Conservation (phyloP, 2,888 invertebrate genomes). For the Oxystoma pomonae region DNA sequence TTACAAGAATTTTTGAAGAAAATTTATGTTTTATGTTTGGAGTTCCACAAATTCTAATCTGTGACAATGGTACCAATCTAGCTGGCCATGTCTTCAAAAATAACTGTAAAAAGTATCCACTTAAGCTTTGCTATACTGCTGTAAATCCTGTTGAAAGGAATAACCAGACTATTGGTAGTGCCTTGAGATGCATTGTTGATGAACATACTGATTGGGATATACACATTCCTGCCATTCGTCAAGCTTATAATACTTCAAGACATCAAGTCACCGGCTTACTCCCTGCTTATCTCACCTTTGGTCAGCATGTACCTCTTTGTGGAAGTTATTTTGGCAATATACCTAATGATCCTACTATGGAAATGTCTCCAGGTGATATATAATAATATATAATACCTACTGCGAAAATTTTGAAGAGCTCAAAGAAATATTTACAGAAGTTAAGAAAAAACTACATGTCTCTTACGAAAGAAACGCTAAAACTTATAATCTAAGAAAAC, state of each 20-base stretch:
- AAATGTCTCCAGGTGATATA: not conserved
- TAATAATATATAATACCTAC: not conserved
- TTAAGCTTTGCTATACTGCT: not conserved
- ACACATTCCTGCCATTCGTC: conserved; percentile 9
- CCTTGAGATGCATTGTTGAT: conserved; percentile 11
- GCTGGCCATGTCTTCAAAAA: conserved; percentile 5
- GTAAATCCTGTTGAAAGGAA: conserved; percentile 13
- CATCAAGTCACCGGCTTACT: conserved; percentile 10
- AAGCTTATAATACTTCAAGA: conserved; percentile 8
- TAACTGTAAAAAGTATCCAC: not conserved
- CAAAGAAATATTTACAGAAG: not conserved
- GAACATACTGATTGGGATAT: conserved; percentile 20
- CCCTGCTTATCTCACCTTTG: conserved; percentile 2
- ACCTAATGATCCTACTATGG: not conserved
- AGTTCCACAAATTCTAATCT: conserved; percentile 26
- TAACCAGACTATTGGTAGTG: conserved; percentile 9
- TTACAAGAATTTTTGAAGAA: conserved; percentile 11
- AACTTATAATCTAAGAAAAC: conserved; percentile 3
- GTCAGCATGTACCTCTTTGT: not conserved
- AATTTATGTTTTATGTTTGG: conserved; percentile 23
- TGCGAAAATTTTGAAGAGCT: not conserved
- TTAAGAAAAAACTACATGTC: not conserved
- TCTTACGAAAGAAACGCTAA: not conserved
- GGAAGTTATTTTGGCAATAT: not conserved
- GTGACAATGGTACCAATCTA: conserved; percentile 33